phyloP scores from a whole-genome alignment of 1,140 invertebrate genomes.

The Caenorhabditis latens region DNA sequence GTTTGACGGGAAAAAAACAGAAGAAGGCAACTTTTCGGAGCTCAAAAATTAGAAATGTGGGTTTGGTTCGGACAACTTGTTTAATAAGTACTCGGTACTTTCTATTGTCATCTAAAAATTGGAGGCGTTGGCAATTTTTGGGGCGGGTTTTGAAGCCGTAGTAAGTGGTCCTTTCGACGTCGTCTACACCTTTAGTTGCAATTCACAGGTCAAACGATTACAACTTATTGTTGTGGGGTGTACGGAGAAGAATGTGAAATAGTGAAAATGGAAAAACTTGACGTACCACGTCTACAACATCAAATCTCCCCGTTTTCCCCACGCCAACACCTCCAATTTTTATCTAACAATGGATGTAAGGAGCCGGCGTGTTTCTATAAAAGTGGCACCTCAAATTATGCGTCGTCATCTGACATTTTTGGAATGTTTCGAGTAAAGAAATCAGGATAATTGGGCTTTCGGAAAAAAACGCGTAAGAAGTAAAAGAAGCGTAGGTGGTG shows the following conservation, averaged over 20 bases:
- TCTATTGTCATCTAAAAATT: constrained; percentile 32
- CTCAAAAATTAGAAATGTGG: constrained; percentile 34
- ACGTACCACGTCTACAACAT: constrained; percentile 37
- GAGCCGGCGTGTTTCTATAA: constrained; percentile 8
- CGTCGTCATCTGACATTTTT: constrained; percentile 52
- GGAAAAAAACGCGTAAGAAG: not conserved
- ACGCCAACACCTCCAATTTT: not conserved
- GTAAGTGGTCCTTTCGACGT: constrained; percentile 5
- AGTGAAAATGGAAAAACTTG: not conserved
- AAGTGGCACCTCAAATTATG: constrained; percentile 40
- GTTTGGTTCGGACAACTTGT: not conserved
- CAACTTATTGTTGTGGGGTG: not conserved
- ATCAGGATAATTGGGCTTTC: constrained; percentile 23
- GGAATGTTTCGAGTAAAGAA: constrained; percentile 36
- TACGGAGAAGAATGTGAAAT: not conserved
- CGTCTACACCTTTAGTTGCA: not conserved
- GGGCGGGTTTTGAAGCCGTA: not conserved
- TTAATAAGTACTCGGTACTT: constrained; percentile 48
- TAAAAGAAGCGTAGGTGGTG: constrained; percentile 17
- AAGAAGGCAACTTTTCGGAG: not conserved
- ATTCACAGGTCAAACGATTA: constrained; percentile 40
- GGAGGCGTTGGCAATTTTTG: constrained; percentile 22
- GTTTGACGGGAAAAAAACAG: not conserved
- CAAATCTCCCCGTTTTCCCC: not conserved
- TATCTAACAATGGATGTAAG: not conserved